Evolutionary conservation across 2,888 invertebrate genomes (phyloP), one percentile per base, ranked within the genome.

Genomic region (Nematopogon swammerdamellus): DNA sequence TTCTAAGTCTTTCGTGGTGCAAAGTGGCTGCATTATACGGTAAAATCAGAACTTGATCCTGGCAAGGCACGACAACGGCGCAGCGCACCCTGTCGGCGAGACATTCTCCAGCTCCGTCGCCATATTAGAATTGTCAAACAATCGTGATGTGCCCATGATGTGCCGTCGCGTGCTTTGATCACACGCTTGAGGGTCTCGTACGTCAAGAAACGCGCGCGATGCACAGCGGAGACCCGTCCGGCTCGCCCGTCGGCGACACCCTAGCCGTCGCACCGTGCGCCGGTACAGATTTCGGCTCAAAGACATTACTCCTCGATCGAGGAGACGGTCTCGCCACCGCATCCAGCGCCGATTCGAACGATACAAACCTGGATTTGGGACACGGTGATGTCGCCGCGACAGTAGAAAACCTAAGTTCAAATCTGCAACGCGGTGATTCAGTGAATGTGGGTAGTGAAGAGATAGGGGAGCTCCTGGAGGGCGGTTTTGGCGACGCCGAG

Each of bases 91-190:
- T 36, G 36, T 14, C 36, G 36, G 36, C 36, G 36, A 56, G 50
- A 52, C 8, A 14, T 36, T 36, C 11, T 14, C 11, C 36, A n/a
- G n/a, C 14, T 8, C 45, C 76, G 80, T 72, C 80, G 80, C 80
- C 80, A 80, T 80, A 80, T 80, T 80, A 79, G 79, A 76, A 79
- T 79, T 80, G 79, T 79, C 80, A 80, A 80, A 77, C 75, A 72
- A 63, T 70, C 72, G 45, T 64, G 69, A 77, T 77, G 80, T 63
- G 72, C 73, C 72, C 72, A 43, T 64, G 69, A 77, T 77, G 80
- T 63, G 72, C 73, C 72, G 68, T 68, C 69, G 64, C 62, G 63
- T 63, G 64, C 59, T 63, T 63, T 61, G 63, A 60, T 64, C 59
- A 64, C 63, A 64, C 64, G 70, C 67, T 58, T 61, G 63, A 59